phyloP scores from a whole-genome alignment of 2,888 invertebrate genomes.

The Rhamnusium bicolor region DNA sequence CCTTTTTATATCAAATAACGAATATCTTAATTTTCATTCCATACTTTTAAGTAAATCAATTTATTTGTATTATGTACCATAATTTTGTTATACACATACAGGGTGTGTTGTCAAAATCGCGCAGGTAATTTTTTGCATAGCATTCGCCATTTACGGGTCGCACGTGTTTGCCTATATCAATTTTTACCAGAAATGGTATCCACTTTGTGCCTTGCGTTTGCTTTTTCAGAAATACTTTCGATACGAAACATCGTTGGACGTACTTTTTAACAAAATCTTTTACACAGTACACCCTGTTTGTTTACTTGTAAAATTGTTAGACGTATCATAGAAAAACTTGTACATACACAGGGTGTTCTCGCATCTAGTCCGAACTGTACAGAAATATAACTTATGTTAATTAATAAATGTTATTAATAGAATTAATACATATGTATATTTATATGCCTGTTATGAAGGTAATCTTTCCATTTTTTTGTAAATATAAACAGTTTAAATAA shows the following conservation, averaged over 20 bases:
- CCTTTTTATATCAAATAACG: conserved; percentile 1
- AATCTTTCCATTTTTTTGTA: background rate
- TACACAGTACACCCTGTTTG: background rate
- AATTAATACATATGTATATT: conserved; percentile 13
- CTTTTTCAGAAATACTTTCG: too few relatives aligned
- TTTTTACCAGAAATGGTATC: background rate
- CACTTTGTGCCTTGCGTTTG: background rate
- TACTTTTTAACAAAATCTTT: background rate
- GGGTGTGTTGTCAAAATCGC: background rate
- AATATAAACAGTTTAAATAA: background rate
- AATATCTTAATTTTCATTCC: background rate
- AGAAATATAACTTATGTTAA: conserved; percentile 37
- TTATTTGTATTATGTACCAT: background rate
- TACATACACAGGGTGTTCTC: conserved; percentile 37
- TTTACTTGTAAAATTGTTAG: background rate
- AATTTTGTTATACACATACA: conserved; percentile 2
- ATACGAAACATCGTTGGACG: too few relatives aligned
- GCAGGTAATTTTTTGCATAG: too few relatives aligned
- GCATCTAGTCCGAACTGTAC: conserved; percentile 46
- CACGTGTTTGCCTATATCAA: background rate
- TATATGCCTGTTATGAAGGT: conserved; percentile 13
- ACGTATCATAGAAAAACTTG: conserved; percentile 51
- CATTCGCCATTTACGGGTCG: too few relatives aligned
- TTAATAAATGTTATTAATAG: conserved; percentile 1
- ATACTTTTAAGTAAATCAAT: conserved; percentile 7